A percentile compares a stretch with the other conserved stretches of the same genome.
Conservation (phyloP, 2,113 vertebrate species). For the Oryzias celebensis region DNA sequence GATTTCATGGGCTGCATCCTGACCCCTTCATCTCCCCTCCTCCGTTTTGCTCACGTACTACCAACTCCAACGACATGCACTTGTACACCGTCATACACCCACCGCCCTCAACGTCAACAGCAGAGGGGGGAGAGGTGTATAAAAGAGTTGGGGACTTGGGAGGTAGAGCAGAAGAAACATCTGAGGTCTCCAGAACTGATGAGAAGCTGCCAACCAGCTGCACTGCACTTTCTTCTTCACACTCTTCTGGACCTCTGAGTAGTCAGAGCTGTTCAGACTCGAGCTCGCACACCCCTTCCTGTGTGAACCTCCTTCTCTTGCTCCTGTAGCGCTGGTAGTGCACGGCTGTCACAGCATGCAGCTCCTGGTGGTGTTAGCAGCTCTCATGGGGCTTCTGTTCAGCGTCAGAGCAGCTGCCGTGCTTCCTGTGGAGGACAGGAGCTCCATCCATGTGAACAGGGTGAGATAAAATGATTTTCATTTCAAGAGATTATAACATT, state of each 20-base stretch:
- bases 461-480: conserved; percentile 70
- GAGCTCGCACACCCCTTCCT: conserved; percentile 14
- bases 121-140: conserved; percentile 67
- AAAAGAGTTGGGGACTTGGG: conserved; percentile 75
- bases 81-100: conserved; percentile 62
- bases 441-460: conserved; percentile 72
- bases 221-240: conserved; percentile 31
- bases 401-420: conserved; percentile 78
- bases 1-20: conserved; percentile 68
- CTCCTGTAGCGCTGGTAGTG: conserved; percentile 47
- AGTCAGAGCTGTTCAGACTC: conserved; percentile 28
- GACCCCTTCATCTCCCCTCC: conserved; percentile 56
- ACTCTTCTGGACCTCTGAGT: conserved; percentile 41
- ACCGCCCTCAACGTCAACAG: conserved; percentile 75
- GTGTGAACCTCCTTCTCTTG: conserved; percentile 29
- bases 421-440: conserved; percentile 83
- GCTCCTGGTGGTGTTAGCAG: conserved; percentile 78
- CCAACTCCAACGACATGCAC: conserved; percentile 33
- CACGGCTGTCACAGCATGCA: conserved; percentile 76
- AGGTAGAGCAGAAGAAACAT: conserved; percentile 70
- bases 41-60: conserved; percentile 36
- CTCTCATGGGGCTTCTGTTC: conserved; percentile 82
- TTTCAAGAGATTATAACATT: background rate
- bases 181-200: conserved; percentile 53
- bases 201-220: conserved; percentile 46